These are phyloP conservation scores for Trachelipus rathkii DNA, from an alignment of 1,140 invertebrate species.

Conservation along the genomic window DNA sequence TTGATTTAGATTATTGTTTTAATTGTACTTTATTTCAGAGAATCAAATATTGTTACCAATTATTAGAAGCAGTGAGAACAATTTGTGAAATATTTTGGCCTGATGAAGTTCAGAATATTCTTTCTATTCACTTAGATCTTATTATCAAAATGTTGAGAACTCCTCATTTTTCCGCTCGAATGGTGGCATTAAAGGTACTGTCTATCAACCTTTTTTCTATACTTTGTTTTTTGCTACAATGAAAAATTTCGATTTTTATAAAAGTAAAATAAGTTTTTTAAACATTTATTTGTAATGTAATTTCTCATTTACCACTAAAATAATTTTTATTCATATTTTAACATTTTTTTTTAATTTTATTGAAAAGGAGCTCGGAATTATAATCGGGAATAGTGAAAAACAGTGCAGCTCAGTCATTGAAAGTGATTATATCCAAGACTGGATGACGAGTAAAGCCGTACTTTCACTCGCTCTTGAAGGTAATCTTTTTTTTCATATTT, in stretches of 20 bases:
- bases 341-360: background rate
- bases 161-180: conserved; percentile 57
- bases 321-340: background rate
- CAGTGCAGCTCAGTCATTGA: background rate
- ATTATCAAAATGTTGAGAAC: conserved; percentile 57
- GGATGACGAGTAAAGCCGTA: conserved; percentile 55
- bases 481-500: conserved; percentile 31
- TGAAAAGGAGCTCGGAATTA: background rate
- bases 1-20: no score
- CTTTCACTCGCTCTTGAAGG: conserved; percentile 57
- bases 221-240: no score
- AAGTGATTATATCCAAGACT: conserved; percentile 53
- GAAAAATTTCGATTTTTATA: background rate
- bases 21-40: conserved; percentile 47
- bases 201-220: background rate
- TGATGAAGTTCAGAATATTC: conserved; percentile 51
- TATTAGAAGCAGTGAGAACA: conserved; percentile 54
- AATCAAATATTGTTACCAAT: conserved; percentile 54
- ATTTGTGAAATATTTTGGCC: conserved; percentile 55
- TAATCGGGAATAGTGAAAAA: background rate
- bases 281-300: background rate
- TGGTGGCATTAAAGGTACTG: conserved; percentile 58
- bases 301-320: background rate
- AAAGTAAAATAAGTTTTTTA: background rate
- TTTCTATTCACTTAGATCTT: conserved; percentile 54